A percentile compares a stretch with the other conserved stretches of the same genome.
phyloP scores from a whole-genome alignment of 1,140 invertebrate species.

The Drosophila insularis region DNA sequence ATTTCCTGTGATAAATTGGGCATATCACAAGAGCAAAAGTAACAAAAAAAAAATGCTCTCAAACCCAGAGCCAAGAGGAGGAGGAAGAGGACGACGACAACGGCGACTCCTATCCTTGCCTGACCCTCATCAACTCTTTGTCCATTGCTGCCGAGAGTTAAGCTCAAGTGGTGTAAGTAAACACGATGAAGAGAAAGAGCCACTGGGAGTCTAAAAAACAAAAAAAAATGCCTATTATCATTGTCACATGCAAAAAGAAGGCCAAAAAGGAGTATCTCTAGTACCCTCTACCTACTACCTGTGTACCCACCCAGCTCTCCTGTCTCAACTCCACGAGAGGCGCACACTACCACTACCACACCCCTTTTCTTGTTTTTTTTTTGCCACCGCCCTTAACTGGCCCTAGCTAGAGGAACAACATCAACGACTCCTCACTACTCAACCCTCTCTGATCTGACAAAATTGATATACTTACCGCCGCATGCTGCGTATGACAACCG shows the following conservation, averaged over 20 bases:
- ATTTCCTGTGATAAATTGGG: conserved; percentile 81
- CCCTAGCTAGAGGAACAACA: neutral
- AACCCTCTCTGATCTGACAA: conserved; percentile 38
- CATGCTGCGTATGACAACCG: conserved; percentile 44
- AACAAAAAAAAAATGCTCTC: conserved; percentile 44
- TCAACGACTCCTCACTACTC: neutral
- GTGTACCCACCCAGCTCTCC: neutral
- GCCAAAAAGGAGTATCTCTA: conserved; percentile 9
- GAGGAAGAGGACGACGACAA: neutral
- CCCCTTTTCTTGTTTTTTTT: neutral
- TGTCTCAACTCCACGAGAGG: neutral
- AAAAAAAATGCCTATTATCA: conserved; percentile 41
- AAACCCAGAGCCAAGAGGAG: conserved; percentile 24
- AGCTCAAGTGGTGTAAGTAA: conserved; percentile 78
- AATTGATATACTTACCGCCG: conserved; percentile 60
- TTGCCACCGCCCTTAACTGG: conserved; percentile 10
- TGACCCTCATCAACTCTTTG: conserved; percentile 65
- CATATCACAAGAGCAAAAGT: conserved; percentile 60
- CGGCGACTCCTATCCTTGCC: conserved; percentile 4
- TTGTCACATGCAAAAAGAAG: conserved; percentile 55
- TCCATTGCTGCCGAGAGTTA: conserved; percentile 49
- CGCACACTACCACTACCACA: conserved; percentile 13
- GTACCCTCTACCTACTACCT: conserved; percentile 12
- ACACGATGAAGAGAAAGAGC: conserved; percentile 46
- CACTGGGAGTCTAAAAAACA: neutral